These are phyloP conservation scores for Hybognathus amarus DNA, from an alignment of 2,797 vertebrate species.

Conservation along the genomic window DNA sequence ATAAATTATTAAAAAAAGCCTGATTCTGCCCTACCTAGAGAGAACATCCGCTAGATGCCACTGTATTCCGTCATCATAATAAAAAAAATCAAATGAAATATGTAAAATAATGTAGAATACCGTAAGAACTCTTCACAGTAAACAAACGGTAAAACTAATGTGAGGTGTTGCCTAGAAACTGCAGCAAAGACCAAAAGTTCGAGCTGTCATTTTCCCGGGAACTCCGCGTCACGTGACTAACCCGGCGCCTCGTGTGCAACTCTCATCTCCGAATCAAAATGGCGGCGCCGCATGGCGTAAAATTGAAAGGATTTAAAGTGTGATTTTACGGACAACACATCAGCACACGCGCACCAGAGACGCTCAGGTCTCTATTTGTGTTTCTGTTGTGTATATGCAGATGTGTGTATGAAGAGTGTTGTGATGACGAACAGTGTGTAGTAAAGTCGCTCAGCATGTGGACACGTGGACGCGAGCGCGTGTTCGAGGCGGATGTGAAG, in stretches of 20 bases:
- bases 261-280: constrained; percentile 82
- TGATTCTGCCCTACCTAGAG: background rate
- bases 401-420: background rate
- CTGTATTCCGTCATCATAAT: background rate
- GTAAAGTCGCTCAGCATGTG: constrained; percentile 25
- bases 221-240: constrained; percentile 70
- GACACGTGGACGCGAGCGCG: constrained; percentile 72
- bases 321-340: constrained; percentile 64
- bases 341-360: constrained; percentile 60
- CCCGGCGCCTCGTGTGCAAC: constrained; percentile 6
- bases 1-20: background rate
- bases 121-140: background rate
- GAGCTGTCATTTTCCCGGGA: constrained; percentile 50
- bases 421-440: background rate
- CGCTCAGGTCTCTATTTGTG: constrained; percentile 60
- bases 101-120: background rate
- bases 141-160: background rate
- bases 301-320: constrained; percentile 75
- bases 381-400: background rate
- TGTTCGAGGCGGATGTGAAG: constrained; percentile 27
- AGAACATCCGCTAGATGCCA: constrained; percentile 52
- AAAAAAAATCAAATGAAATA: background rate
- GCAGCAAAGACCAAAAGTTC: background rate
- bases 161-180: background rate
- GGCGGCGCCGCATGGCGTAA: constrained; percentile 85